Percentiles rank a stretch among this genome's conserved stretches.
phyloP scores from a whole-genome alignment of 2,888 invertebrate genomes.

The Octodonta nipae region DNA sequence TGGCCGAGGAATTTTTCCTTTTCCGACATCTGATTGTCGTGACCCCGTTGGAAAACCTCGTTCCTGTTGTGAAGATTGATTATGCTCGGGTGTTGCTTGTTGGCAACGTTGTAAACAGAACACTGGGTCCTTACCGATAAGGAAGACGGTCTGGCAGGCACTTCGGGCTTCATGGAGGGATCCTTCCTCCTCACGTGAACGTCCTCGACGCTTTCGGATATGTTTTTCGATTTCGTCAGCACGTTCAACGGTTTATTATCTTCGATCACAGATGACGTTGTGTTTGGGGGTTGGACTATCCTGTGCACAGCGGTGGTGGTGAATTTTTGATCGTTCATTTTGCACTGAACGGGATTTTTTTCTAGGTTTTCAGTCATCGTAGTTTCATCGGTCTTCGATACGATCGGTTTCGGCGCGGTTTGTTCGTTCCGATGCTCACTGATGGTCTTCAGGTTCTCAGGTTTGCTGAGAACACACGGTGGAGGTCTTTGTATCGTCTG shows the following conservation, averaged over 20 bases:
- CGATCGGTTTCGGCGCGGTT: not conserved
- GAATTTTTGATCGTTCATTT: slow-evolving; percentile 4
- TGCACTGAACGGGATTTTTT: slow-evolving; percentile 1
- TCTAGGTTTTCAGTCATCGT: slow-evolving; percentile 10
- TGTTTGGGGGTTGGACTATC: slow-evolving; percentile 2
- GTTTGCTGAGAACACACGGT: not conserved
- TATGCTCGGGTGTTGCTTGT: slow-evolving; percentile 58
- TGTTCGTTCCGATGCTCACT: too few species aligned
- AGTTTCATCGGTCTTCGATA: slow-evolving; percentile 4
- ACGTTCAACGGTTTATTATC: slow-evolving; percentile 2
- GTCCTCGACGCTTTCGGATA: slow-evolving; percentile 14
- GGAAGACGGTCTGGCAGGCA: slow-evolving; percentile 67
- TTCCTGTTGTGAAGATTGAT: slow-evolving; percentile 25
- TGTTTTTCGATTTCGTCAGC: slow-evolving; percentile 8
- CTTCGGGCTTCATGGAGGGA: slow-evolving; percentile 49
- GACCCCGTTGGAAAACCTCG: slow-evolving; percentile 28
- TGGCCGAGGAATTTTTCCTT: slow-evolving; percentile 33
- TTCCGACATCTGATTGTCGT: slow-evolving; percentile 33
- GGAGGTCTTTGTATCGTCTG: not conserved
- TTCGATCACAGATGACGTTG: slow-evolving; percentile 8
- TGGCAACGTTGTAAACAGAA: slow-evolving; percentile 49
- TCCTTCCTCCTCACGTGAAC: slow-evolving; percentile 41
- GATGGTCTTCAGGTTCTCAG: not conserved
- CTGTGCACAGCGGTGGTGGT: slow-evolving; percentile 10
- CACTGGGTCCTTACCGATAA: slow-evolving; percentile 44